Conservation (phyloP, 2,888 invertebrate species). For the Netelia fuscicornis region DNA sequence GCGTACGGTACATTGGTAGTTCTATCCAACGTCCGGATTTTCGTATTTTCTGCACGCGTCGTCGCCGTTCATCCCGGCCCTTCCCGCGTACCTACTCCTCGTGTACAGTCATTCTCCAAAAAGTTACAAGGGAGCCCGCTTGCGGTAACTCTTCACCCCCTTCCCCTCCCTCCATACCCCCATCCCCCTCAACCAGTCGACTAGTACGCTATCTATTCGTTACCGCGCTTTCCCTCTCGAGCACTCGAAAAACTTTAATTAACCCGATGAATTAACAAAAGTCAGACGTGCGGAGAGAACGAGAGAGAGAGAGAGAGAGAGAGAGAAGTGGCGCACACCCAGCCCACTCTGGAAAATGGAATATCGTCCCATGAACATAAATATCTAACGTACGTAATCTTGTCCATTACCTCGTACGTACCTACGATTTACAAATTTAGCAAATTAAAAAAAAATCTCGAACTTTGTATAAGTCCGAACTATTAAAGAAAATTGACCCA, state of each 20-base stretch:
- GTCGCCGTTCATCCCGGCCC: slow-evolving; percentile 42
- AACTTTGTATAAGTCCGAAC: neutral
- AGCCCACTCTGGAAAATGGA: neutral
- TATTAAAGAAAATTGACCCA: neutral
- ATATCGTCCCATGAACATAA: neutral
- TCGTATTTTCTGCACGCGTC: slow-evolving; percentile 65
- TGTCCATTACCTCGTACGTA: neutral
- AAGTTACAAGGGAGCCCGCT: slow-evolving; percentile 53
- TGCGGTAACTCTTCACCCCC: slow-evolving; percentile 37
- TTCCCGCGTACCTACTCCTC: slow-evolving; percentile 4
- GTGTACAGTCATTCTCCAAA: slow-evolving; percentile 31
- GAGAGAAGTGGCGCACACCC: no score
- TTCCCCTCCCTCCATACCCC: neutral
- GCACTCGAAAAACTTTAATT: slow-evolving; percentile 60
- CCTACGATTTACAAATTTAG: neutral
- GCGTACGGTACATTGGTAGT: no score
- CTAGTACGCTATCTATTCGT: neutral
- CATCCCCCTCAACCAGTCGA: neutral
- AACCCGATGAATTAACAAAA: slow-evolving; percentile 59
- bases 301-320: no score
- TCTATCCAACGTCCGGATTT: slow-evolving; percentile 21
- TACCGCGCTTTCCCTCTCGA: neutral
- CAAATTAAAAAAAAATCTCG: neutral
- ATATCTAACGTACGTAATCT: neutral
- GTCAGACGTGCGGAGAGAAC: slow-evolving; percentile 7